phyloP scores from a whole-genome alignment of 2,797 vertebrate species.

The Nothura maculosa region DNA sequence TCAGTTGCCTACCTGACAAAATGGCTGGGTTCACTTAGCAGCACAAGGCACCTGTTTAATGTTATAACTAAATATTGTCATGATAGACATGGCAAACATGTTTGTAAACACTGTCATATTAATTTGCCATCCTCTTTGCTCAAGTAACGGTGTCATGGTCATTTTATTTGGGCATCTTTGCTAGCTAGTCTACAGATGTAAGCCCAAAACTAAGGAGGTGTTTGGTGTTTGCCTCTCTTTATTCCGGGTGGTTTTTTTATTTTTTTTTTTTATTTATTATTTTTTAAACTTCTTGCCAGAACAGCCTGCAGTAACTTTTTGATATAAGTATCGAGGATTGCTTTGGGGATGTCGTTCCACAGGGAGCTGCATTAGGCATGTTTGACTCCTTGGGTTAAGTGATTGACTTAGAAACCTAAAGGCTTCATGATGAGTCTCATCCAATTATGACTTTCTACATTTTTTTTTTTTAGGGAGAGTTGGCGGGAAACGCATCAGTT shows the following conservation, averaged over 20 bases:
- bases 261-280: too few relatives aligned
- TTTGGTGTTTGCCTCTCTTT: neutral
- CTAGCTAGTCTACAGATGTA: neutral
- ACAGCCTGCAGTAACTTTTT: neutral
- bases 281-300: too few relatives aligned
- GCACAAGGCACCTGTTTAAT: neutral
- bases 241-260: too few relatives aligned
- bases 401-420: neutral
- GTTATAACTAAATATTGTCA: neutral
- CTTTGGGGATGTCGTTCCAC: neutral
- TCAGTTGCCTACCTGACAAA: neutral
- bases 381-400: neutral
- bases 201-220: neutral
- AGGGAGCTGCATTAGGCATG: neutral
- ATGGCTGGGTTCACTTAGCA: neutral
- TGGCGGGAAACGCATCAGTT: neutral
- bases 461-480: too few relatives aligned
- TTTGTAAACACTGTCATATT: neutral
- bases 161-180: neutral
- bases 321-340: neutral
- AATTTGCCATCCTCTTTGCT: neutral
- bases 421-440: neutral
- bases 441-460: neutral
- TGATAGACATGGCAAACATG: neutral
- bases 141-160: rapidly evolving